Base-by-base conservation (phyloP, 2,888 invertebrate species). In the Pharmacophagus antenor region DNA sequence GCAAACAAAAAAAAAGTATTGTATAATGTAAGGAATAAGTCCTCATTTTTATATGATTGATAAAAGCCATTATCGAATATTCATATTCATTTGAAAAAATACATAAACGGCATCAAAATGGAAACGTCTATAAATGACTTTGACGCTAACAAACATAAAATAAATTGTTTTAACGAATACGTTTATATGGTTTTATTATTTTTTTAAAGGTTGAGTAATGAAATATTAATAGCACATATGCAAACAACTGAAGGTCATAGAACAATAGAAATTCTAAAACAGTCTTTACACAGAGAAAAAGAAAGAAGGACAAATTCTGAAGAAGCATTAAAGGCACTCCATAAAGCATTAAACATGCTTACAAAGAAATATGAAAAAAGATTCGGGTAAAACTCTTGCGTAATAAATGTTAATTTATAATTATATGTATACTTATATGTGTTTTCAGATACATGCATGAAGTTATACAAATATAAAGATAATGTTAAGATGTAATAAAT, bases 171-270 rank as follows among this genome's bases (percentile, higher is more conserved):
- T n/a, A n/a, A n/a, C n/a, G n/a, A n/a, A n/a, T n/a, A n/a, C n/a
- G n/a, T n/a, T 1, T 27, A 27, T 27, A 27, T 27, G 27, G 7
- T 37, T 3, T 15, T 15, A 37, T 3, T 37, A 37, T 37, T 37
- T 37, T n/a, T n/a, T 37, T 37, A n/a, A 23, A 91, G 92, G 64
- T 70, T 92, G 37, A 89, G 88, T 58, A 83, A 88, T 7, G 89
- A 91, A 78, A 86, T 92, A 54, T 70, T 87, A 27, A 77, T 91
- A 25, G 80, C 91, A 15, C 92, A 92, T 72, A 77, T 88, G 58
- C 92, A 93, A 74, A 75, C 85, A 20, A 74, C 85, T 5, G 86
- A 88, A 67, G 73, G 80, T 67, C 80, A 85, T 31, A 83, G 85
- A 48, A 89, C 85, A 66, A 77, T 91, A 46, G 85, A 90, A 62